Percentiles rank a stretch among this genome's conserved stretches.
Evolutionary conservation across 2,888 invertebrate genomes (phyloP).

Genomic region (Dryococelus australis): DNA sequence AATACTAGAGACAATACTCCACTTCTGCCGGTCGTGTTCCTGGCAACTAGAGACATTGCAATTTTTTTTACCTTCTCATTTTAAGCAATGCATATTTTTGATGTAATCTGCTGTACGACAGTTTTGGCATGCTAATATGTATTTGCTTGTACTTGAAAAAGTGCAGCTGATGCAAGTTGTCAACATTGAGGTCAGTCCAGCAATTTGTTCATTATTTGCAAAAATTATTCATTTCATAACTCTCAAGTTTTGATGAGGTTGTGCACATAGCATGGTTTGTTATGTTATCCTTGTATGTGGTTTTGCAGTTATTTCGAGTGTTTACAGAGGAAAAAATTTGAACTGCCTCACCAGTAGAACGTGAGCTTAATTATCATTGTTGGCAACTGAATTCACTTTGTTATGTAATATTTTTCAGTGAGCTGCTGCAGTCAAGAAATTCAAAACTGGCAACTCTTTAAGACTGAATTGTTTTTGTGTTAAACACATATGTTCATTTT

Average conservation of each 20-base stretch:
- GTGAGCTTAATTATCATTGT: not conserved
- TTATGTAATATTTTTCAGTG: not conserved
- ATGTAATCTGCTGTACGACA: not conserved
- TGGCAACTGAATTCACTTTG: not conserved
- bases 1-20: conserved; percentile 37
- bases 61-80: conserved; percentile 28
- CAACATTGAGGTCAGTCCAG: too few species aligned
- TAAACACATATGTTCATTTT: too few species aligned
- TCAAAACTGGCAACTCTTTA: not conserved
- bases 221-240: too few species aligned
- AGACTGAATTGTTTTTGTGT: not conserved
- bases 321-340: too few species aligned
- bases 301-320: too few species aligned
- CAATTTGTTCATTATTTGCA: too few species aligned
- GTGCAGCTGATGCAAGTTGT: not conserved
- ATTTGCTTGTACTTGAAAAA: not conserved
- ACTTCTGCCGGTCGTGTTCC: conserved; percentile 39
- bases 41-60: conserved; percentile 29
- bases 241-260: too few species aligned
- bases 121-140: not conserved
- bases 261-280: too few species aligned
- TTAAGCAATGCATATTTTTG: conserved; percentile 25
- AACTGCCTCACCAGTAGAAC: not conserved
- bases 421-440: not conserved
- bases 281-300: too few species aligned